Evolutionary conservation across 2,113 vertebrate species (phyloP).

Genomic region (Heterocephalus glaber): DNA sequence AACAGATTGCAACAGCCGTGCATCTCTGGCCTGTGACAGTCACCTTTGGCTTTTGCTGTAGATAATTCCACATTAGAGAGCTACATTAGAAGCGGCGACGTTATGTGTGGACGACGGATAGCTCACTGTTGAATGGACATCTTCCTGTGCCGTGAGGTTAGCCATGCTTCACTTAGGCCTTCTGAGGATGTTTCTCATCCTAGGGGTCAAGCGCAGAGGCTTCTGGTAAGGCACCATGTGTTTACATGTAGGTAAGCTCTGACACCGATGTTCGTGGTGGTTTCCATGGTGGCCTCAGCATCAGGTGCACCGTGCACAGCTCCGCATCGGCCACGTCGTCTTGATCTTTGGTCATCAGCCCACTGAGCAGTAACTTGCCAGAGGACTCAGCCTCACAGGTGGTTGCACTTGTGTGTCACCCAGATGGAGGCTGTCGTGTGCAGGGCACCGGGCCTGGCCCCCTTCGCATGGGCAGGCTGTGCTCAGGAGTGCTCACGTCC

Average conservation of each 20-base stretch:
- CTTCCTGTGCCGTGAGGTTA: neutral
- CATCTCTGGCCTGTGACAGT: neutral
- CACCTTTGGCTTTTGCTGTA: neutral
- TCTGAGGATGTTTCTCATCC: neutral
- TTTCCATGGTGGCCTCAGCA: neutral
- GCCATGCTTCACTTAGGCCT: neutral
- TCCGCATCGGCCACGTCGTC: neutral
- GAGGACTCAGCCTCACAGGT: neutral
- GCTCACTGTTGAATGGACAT: neutral
- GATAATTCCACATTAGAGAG: neutral
- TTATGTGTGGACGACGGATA: neutral
- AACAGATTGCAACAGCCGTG: fast-evolving
- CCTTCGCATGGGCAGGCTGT: neutral
- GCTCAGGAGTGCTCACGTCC: neutral
- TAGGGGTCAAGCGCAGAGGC: neutral
- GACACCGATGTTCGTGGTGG: too few species aligned
- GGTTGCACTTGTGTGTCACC: neutral
- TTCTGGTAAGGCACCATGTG: fast-evolving
- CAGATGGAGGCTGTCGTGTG: neutral
- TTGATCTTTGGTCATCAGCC: neutral
- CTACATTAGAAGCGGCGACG: neutral
- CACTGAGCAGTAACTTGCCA: neutral
- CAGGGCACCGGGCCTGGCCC: fast-evolving
- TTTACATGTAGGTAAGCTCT: neutral
- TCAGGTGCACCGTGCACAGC: neutral